phyloP scores from a whole-genome alignment of 2,113 vertebrate genomes.

The Hippocampus barbouri region DNA sequence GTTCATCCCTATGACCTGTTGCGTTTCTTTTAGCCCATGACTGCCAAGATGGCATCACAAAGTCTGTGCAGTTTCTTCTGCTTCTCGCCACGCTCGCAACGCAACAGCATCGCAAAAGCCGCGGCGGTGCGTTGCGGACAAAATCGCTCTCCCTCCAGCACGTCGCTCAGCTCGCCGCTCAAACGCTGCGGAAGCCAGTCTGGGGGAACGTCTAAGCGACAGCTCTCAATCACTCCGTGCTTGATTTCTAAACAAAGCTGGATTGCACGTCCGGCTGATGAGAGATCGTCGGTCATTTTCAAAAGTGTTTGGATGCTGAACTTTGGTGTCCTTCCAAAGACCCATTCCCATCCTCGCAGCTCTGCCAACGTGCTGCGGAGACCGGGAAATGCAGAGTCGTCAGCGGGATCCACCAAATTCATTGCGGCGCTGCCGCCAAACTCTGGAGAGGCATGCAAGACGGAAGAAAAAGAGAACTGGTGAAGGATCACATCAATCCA shows the following conservation, averaged over 20 bases:
- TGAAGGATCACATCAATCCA: not conserved
- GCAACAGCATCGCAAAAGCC: conserved; percentile 49
- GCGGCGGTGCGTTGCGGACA: conserved; percentile 68
- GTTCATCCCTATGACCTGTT: no score
- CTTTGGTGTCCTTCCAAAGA: conserved; percentile 87
- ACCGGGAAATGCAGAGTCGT: conserved; percentile 79
- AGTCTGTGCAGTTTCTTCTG: conserved; percentile 60
- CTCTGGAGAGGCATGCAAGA: conserved; percentile 26
- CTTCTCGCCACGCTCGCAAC: conserved; percentile 48
- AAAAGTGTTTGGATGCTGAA: conserved; percentile 78
- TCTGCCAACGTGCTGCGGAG: conserved; percentile 72
- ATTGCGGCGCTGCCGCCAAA: conserved; percentile 65
- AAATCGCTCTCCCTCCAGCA: conserved; percentile 78
- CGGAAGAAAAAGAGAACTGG: not conserved
- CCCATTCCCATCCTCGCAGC: conserved; percentile 87
- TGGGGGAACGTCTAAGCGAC: conserved; percentile 66
- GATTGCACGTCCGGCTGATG: not conserved
- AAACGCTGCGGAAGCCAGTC: conserved; percentile 77
- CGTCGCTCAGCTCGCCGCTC: conserved; percentile 60
- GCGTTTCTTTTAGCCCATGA: conserved; percentile 69
- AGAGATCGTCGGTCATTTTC: conserved; percentile 48
- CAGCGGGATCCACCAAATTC: conserved; percentile 74
- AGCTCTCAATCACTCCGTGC: conserved; percentile 78
- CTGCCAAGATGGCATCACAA: conserved; percentile 73
- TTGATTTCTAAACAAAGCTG: conserved; percentile 76